phyloP scores from a whole-genome alignment of 2,113 vertebrate species.

The Cariama cristata region DNA sequence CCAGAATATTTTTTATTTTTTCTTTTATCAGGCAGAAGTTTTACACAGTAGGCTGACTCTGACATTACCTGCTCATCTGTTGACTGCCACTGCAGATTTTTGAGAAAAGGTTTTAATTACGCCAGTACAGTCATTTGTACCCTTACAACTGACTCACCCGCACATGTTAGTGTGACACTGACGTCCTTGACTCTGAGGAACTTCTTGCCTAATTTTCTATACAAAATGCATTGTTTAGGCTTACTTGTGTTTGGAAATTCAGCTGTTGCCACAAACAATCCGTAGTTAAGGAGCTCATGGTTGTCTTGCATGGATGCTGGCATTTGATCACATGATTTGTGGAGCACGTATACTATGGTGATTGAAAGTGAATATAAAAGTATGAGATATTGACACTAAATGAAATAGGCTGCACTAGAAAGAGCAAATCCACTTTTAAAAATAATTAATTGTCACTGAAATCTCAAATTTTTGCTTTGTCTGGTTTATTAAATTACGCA shows the following conservation, averaged over 20 bases:
- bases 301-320: neutral
- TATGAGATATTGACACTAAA: neutral
- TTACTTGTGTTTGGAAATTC: neutral
- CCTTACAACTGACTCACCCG: neutral
- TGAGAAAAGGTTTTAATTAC: neutral
- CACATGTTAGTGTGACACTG: neutral
- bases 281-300: neutral
- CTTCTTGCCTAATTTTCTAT: neutral
- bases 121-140: neutral
- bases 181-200: neutral
- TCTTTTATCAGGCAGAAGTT: neutral
- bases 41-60: neutral
- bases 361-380: neutral
- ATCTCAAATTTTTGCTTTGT: neutral
- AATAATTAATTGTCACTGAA: neutral
- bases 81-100: neutral
- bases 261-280: neutral
- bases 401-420: neutral
- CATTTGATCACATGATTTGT: neutral
- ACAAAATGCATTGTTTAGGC: neutral
- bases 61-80: neutral
- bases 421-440: neutral
- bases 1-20: neutral
- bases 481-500: neutral
- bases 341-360: neutral